A percentile compares a stretch with the other conserved stretches of the same genome.
phyloP scores from a whole-genome alignment of 2,113 vertebrate genomes.

The Neotoma lepida region DNA sequence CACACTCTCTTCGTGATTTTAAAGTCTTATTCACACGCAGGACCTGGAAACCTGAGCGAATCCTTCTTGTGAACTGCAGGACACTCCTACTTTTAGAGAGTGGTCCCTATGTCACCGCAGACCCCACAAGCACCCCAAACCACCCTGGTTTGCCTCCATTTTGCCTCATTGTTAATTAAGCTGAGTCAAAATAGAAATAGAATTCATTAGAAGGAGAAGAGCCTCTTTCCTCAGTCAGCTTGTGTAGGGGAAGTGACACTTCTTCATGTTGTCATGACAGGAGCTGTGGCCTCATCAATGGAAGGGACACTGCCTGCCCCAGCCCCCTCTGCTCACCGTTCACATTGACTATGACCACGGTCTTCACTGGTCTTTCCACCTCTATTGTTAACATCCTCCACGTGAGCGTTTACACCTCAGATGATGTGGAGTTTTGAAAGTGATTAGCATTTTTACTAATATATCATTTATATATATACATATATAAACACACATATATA shows the following conservation, averaged over 20 bases:
- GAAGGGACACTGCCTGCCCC: not conserved
- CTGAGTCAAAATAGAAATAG: not conserved
- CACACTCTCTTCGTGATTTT: not conserved
- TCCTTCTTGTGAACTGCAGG: not conserved
- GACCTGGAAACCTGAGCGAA: not conserved
- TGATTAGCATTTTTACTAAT: not conserved
- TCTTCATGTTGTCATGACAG: not conserved
- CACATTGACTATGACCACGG: not conserved
- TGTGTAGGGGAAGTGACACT: too few relatives aligned
- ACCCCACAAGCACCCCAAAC: too few relatives aligned
- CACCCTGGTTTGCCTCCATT: not conserved
- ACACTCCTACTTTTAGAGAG: not conserved
- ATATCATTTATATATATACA: not conserved
- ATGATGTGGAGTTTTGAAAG: not conserved
- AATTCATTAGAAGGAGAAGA: not conserved
- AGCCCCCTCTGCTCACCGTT: not conserved
- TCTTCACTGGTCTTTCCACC: not conserved
- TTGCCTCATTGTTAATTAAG: not conserved
- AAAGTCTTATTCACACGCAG: not conserved
- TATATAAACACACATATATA: not conserved
- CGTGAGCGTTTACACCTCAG: not conserved
- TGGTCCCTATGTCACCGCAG: rapidly evolving
- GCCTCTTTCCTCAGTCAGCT: not conserved
- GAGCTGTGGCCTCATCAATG: not conserved
- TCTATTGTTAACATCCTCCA: not conserved